A percentile compares a stretch with the other conserved stretches of the same genome.
Conservation (phyloP, 2,797 vertebrate species). For the Geotrypetes seraphini region DNA sequence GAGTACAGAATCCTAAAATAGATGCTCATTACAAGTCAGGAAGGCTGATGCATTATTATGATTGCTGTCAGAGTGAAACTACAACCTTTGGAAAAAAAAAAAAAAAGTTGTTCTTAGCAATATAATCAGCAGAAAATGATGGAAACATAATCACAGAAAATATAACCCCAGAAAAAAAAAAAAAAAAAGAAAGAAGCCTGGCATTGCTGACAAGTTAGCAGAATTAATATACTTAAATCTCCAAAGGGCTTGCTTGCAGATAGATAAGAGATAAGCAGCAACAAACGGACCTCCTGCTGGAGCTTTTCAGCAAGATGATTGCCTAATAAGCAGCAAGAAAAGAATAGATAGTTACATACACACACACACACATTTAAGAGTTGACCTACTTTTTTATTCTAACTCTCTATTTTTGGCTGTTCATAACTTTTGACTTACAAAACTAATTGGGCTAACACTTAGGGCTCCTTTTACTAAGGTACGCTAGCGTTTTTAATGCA, state of each 20-base stretch:
- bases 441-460: no score
- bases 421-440: no score
- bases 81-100: neutral
- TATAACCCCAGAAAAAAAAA: conserved; percentile 4
- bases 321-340: conserved; percentile 12
- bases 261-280: conserved; percentile 13
- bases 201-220: conserved; percentile 10
- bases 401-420: no score
- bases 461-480: no score
- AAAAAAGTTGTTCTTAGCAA: conserved; percentile 6
- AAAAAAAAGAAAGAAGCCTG: conserved; percentile 10
- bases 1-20: neutral
- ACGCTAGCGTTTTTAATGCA: no score
- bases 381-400: no score
- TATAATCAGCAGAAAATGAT: conserved; percentile 17
- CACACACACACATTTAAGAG: no score
- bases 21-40: neutral
- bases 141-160: conserved; percentile 20
- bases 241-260: neutral
- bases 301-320: conserved; percentile 6
- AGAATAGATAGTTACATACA: no score
- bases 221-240: conserved; percentile 8
- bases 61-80: conserved; percentile 8
- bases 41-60: conserved; percentile 4
- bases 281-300: neutral